A percentile compares a stretch with the other conserved stretches of the same genome.
Conservation (phyloP, 2,113 vertebrate species). For the Mustela lutreola region DNA sequence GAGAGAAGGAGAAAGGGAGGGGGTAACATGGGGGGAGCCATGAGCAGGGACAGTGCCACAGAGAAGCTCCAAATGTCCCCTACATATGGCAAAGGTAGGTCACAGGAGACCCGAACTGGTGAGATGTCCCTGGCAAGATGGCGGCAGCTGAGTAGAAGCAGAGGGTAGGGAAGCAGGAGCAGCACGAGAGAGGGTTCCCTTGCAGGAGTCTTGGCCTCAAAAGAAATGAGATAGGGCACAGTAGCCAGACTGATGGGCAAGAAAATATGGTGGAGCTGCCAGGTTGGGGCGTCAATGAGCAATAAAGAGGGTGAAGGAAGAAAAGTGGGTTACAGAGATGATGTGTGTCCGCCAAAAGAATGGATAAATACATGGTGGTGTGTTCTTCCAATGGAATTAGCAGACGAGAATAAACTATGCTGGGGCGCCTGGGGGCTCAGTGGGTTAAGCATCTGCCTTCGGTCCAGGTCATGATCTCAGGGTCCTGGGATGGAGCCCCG, state of each 20-base stretch:
- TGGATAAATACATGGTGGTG: background rate
- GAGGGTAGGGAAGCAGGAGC: background rate
- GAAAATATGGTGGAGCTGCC: background rate
- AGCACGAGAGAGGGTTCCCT: fast-evolving
- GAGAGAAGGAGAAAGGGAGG: background rate
- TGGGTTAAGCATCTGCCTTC: too few species aligned
- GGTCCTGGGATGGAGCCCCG: too few species aligned
- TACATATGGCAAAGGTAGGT: background rate
- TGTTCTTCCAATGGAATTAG: background rate
- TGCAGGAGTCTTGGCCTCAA: background rate
- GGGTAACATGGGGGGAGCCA: background rate
- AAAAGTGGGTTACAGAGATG: background rate
- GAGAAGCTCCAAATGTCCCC: background rate
- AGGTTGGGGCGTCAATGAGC: background rate
- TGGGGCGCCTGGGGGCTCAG: too few species aligned
- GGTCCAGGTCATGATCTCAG: too few species aligned
- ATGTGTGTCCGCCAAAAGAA: background rate
- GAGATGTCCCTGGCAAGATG: background rate
- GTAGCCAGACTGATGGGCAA: background rate
- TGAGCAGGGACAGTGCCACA: background rate
- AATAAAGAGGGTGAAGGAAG: background rate
- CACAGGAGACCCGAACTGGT: background rate
- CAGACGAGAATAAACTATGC: background rate
- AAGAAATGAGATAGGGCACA: background rate
- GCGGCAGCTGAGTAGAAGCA: background rate